Base-by-base conservation (phyloP, 92 coral and sea anemone species). In the Zoanthus sociatus region DNA sequence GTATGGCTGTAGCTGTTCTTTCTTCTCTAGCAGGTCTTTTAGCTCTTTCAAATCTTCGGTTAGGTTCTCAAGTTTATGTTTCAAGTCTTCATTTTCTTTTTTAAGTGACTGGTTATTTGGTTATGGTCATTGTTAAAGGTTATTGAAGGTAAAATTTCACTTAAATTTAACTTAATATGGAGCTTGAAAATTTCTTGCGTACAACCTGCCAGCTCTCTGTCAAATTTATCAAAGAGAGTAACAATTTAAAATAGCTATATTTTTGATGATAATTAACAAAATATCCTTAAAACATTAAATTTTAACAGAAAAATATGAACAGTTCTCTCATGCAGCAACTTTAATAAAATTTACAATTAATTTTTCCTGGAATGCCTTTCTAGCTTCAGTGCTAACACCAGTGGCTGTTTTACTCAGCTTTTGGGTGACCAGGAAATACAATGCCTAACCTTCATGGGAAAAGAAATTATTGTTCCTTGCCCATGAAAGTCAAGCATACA, bases 361-460 rank as follows among this genome's bases (percentile, higher is more conserved):
- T 45, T 88, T 92, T 61, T 92, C 92, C 26, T 84, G 88, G 37
- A 73, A 87, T n/a, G 94, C 91, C 87, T 88, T 92, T 7, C 82
- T 14, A 82, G 88, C 51, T 70, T 79, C 76, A 10, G 46, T 20
- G 17, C 84, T 83, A 12, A 18, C 74, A 50, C 83, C 88, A 33
- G 73, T 58, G 4, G 44, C 3, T 21, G 50, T 54, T 7, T 75
- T 70, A 53, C 17, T 16, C 56, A 77, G 8, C 63, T 58, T 76
- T 83, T 83, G 13, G 94, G 87, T 12, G 91, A 91, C 92, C 94
- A 92, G 12, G 88, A 55, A 78, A 92, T 84, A 33, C 88, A 92
- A 46, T 78, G 88, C 44, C 78, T 66, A 16, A 84, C 5, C 71
- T 88, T 91, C 17, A 88, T 71, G 42, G 91, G 87, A 79, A 68